Evolutionary conservation across 1,140 invertebrate genomes (phyloP), one percentile per base, ranked within the genome.

Genomic region (Bombus breviceps): DNA sequence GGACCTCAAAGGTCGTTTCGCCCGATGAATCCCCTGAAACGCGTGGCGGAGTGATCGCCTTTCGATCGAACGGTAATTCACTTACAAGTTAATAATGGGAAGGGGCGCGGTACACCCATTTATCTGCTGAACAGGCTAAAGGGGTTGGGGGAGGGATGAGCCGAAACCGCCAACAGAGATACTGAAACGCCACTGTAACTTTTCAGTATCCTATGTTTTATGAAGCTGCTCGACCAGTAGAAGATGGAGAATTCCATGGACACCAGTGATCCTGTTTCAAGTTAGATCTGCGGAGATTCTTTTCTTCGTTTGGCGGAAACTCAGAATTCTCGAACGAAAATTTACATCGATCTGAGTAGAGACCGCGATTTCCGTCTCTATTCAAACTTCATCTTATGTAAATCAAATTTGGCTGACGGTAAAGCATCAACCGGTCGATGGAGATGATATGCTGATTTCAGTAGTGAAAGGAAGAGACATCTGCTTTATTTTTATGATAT

Each of bases 11-110:
- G 92, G 92, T 93, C 92, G 91, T 90, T 92, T 92, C 89, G 86
- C 89, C 86, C 83, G 89, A 86, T 86, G 82, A 93, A 92, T 90
- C 89, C 91, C 92, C 90, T 83, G 85, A 89, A 86, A 90, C 87
- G 89, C 88, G 89, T 86, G 88, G 78, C 85, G 87, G 86, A 91
- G 86, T 89, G 93, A 94, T 94, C 94, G 93, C 75, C 90, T 93
- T 90, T 93, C 92, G 93, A 95, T 94, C 93, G 93, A 94, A 93
- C 93, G 86, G 94, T 95, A 95, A 95, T 95, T 95, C 94, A 94
- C 92, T 95, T 95, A 95, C 93, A 92, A 95, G 93, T 94, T 94
- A 94, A 95, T 95, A 95, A 95, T 93, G 92, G 92, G 76, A 89
- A 89, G 90, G 93, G 92, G 92, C 89, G 92, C 86, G 91, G 92